Evolutionary conservation across 2,888 invertebrate species (phyloP).

Genomic region (Disparrhopalites patrizii): DNA sequence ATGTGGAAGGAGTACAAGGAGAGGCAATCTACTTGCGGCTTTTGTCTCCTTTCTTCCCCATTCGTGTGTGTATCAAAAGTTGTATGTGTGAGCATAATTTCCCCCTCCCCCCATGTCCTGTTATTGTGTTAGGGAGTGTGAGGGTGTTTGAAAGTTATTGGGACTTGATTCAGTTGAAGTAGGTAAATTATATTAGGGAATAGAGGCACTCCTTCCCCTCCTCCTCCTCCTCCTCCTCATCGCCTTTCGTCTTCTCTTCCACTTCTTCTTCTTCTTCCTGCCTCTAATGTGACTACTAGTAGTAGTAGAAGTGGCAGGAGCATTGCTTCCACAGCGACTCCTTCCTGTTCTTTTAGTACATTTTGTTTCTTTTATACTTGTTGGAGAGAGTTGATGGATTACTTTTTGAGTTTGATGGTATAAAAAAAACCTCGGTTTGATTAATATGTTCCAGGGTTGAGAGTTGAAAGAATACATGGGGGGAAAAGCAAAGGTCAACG

Average conservation of each 20-base stretch:
- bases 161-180: background rate
- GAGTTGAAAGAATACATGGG: constrained; percentile 89
- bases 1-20: too few species aligned
- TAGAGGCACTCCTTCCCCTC: too few species aligned
- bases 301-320: too few species aligned
- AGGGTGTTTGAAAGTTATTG: constrained; percentile 8
- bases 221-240: too few species aligned
- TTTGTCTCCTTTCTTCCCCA: too few species aligned
- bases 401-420: constrained; percentile 17
- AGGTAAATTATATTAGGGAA: constrained; percentile 4
- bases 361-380: background rate
- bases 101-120: too few species aligned
- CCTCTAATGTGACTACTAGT: too few species aligned
- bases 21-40: too few species aligned
- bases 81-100: background rate
- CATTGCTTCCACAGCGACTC: background rate
- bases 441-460: constrained; percentile 66
- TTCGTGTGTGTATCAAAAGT: too few species aligned
- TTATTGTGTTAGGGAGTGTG: constrained; percentile 5
- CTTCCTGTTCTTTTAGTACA: background rate
- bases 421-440: constrained; percentile 19
- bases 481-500: constrained; percentile 86
- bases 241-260: background rate
- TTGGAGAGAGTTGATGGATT: constrained; percentile 19
- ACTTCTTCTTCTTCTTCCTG: too few species aligned